These are phyloP conservation scores for Drosophila oshimai DNA, from an alignment of 1,140 invertebrate species.

Conservation along the genomic window DNA sequence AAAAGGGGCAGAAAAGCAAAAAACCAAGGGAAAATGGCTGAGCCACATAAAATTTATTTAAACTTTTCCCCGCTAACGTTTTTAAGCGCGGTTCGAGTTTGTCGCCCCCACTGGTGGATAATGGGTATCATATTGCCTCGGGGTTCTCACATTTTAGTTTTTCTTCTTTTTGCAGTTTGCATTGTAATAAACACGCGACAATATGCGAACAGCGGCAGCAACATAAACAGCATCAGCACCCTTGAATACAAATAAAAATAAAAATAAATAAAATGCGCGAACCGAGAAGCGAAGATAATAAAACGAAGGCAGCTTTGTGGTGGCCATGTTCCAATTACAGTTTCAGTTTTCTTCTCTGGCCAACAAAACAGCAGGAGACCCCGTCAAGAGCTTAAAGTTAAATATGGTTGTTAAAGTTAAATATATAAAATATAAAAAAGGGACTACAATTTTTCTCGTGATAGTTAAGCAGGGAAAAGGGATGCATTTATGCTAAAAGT, in stretches of 20 bases:
- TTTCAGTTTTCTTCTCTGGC: conserved; percentile 24
- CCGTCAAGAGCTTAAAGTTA: conserved; percentile 15
- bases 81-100: conserved; percentile 19
- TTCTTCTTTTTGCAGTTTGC: conserved; percentile 53
- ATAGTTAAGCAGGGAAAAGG: too few relatives aligned
- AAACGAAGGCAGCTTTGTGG: conserved; percentile 23
- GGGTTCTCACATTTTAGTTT: conserved; percentile 73
- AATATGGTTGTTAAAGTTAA: conserved; percentile 20
- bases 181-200: conserved; percentile 72
- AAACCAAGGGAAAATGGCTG: not conserved
- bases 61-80: conserved; percentile 27
- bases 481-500: too few relatives aligned
- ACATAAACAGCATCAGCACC: conserved; percentile 29
- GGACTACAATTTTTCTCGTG: conserved; percentile 14
- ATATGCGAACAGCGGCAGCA: conserved; percentile 46
- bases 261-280: conserved; percentile 13
- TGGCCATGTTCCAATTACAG: conserved; percentile 23
- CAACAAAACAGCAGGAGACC: conserved; percentile 20
- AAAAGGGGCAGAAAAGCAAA: conserved; percentile 9
- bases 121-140: conserved; percentile 71
- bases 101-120: conserved; percentile 46
- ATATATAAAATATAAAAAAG: conserved; percentile 16
- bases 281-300: conserved; percentile 28
- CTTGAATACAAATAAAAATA: conserved; percentile 18
- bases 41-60: conserved; percentile 73